Evolutionary conservation across 2,888 invertebrate species (phyloP), one percentile per base, ranked within the genome.

Genomic region (Lithophane semibrunnea): DNA sequence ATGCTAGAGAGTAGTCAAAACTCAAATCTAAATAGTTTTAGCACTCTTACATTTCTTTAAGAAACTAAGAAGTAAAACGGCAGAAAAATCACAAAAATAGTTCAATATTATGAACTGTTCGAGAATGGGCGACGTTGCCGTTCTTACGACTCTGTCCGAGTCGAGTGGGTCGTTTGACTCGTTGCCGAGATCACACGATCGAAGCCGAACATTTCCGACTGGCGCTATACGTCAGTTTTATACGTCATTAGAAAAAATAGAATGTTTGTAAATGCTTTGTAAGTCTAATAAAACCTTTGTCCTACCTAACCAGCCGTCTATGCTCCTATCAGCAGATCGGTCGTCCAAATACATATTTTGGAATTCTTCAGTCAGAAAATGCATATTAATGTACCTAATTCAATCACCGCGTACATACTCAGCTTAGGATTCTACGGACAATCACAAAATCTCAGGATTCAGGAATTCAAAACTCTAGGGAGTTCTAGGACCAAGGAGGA

Each of bases 91-190:
- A 76, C 82, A 79, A 87, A 86, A 85, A 87, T 88, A 83, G 82
- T 79, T 71, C 67, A 68, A 69, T 83, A 79, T 64, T 76, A 76
- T 70, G 73, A 70, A 83, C 85, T 66, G 78, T 73, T 77, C 77
- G 82, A 82, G 90, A 90, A 87, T 84, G 86, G 85, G 95, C 96
- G 93, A 92, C 93, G 96, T 96, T 96, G 96, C 96, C 96, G 92
- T 84, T 93, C 90, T 90, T 92, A 92, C 91, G 91, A 85, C 88
- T 88, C 82, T 84, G 88, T 80, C 88, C 84, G 89, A 88, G 90
- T 89, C 89, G 92, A 91, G 91, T 90, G 91, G 92, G 92, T 91
- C 90, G 91, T 90, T 91, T 85, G 91, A 91, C 92, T 89, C 86
- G 87, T 78, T 83, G 83, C 90, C 92, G 93, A 92, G 86, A 72